Base-by-base conservation (phyloP, 2,797 vertebrate species). In the Lacerta bilineata region DNA sequence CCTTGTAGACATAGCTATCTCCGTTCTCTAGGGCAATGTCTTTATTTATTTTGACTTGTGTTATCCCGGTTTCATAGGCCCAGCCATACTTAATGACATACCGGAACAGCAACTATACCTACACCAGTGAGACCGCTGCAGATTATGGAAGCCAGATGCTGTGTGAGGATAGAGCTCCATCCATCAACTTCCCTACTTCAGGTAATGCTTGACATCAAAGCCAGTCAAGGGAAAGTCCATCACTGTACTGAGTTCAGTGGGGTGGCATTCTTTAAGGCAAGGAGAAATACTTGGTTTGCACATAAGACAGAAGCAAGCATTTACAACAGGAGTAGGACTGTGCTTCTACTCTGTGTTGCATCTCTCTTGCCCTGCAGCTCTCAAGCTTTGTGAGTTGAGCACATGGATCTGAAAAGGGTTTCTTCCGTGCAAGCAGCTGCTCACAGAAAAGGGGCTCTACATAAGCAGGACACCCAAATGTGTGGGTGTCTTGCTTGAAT, bases 51-150 rank as follows among this genome's bases (percentile, higher is more conserved):
- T 76, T 94, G 84, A 94, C 76, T 94, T 61, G 39, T 4, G 33
- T 82, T n/a, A 83, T n/a, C 23, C 6, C 90, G 91, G 46, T 90
- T 89, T 93, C 85, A 41, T 88, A 98, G 97, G 84, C 8, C 75
- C 90, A 88, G 50, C 96, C 95, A 0, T 98, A 95, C 86, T 94
- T 97, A 91, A 95, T 93, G 89, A 97, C 97, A 0, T 95, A 94
- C 4, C 96, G 91, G 93, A 97, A 97, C 94, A 96, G 95, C 39
- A 88, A 96, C 93, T 95, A 95, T 74, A 92, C 86, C 1, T 96
- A 96, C 76, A 83, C 92, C 55, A 91, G 68, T 27, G 69, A 80
- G 83, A 88, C 86, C 80, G n/a, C 36, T 23, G 86, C 93, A 93
- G 91, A 84, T 86, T 87, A 95, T 0, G 97, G 97, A 83, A 97